These are phyloP conservation scores for Brachionus asplanchnoidis DNA, from an alignment of 1,140 invertebrate species.

Conservation along the genomic window DNA sequence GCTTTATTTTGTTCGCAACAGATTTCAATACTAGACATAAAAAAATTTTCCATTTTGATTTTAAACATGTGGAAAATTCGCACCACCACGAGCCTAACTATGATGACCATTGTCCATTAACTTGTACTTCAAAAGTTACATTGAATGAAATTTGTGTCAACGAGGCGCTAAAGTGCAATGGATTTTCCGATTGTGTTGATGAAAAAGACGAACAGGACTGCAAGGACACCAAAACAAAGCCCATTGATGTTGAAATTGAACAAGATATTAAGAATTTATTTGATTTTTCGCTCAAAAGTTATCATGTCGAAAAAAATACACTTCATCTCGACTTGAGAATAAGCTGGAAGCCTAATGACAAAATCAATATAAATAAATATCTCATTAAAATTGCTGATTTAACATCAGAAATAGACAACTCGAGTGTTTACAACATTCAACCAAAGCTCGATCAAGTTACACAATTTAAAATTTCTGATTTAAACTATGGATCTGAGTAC, in stretches of 20 bases:
- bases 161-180: not conserved
- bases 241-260: not conserved
- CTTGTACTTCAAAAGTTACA: not conserved
- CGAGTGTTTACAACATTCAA: not conserved
- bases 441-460: not conserved
- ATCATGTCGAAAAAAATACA: not conserved
- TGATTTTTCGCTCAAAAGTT: not conserved
- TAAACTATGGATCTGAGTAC: not conserved
- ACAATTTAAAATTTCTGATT: not conserved
- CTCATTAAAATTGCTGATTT: not conserved
- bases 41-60: not conserved
- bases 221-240: not conserved
- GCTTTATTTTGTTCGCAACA: not conserved
- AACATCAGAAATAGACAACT: not conserved
- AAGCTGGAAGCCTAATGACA: not conserved
- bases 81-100: not conserved
- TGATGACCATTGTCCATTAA: not conserved
- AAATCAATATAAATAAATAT: not conserved
- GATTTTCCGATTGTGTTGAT: not conserved
- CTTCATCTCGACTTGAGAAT: not conserved
- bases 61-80: not conserved
- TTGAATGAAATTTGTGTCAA: not conserved
- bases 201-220: not conserved
- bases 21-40: not conserved
- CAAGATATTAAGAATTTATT: not conserved